Conservation (phyloP, 1,140 invertebrate species). For the Anoplophora glabripennis region DNA sequence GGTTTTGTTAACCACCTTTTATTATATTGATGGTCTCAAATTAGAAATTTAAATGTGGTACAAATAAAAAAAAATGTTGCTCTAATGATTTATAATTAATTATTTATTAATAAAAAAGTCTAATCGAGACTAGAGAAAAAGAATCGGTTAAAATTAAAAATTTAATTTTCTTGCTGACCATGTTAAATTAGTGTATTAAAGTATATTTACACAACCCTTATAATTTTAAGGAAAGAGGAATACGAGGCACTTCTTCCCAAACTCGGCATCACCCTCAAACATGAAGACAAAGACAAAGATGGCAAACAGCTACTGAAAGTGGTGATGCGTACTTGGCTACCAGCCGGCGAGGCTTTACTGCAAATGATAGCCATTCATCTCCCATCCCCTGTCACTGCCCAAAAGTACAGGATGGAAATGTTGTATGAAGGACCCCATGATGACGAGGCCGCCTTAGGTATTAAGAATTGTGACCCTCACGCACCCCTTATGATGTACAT, state of each 20-base stretch:
- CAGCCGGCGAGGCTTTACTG: conserved; percentile 97
- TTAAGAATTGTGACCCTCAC: no score
- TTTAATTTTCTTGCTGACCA: no score
- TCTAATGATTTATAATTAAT: no score
- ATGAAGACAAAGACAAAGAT: conserved; percentile 95
- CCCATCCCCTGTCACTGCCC: conserved; percentile 97
- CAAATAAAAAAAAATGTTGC: no score
- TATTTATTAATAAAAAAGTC: no score
- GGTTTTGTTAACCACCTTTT: no score
- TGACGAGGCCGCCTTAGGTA: conserved; percentile 89
- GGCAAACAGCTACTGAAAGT: conserved; percentile 90
- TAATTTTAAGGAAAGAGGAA: conserved; percentile 79
- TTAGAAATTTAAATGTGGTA: no score
- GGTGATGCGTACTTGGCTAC: conserved; percentile 98
- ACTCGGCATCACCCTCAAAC: conserved; percentile 86
- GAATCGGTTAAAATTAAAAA: conserved; percentile 26
- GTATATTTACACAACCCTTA: no score
- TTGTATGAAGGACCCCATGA: conserved; percentile 97
- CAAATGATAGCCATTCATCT: conserved; percentile 99
- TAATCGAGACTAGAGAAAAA: no score
- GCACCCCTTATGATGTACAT: conserved; percentile 99
- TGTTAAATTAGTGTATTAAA: no score
- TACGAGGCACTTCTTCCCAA: conserved; percentile 82
- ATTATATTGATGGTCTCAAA: no score
- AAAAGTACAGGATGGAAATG: conserved; percentile 99